A percentile compares a stretch with the other conserved stretches of the same genome.
Conservation (phyloP, 1,140 invertebrate species). For the Pseudoatta argentina region DNA sequence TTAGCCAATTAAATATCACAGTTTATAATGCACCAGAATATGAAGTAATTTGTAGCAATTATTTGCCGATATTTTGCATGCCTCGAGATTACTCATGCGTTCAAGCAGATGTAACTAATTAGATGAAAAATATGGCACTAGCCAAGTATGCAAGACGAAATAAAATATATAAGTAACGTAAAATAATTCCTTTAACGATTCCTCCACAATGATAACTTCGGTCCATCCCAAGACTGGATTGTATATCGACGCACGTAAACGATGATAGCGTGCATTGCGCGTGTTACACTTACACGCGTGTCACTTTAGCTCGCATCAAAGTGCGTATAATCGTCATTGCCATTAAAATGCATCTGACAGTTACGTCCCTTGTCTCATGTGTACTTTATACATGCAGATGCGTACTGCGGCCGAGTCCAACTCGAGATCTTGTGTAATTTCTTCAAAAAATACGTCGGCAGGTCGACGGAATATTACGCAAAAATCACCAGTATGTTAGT, state of each 20-base stretch:
- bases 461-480: slow-evolving; percentile 28
- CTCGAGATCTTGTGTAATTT: slow-evolving; percentile 16
- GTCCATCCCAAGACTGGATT: background rate
- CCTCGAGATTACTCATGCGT: slow-evolving; percentile 1
- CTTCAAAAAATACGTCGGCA: slow-evolving; percentile 22
- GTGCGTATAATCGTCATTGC: slow-evolving; percentile 31
- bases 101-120: slow-evolving; percentile 4
- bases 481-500: slow-evolving; percentile 62
- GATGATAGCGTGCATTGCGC: background rate
- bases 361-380: slow-evolving; percentile 31
- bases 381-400: slow-evolving; percentile 18
- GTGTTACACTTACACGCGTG: slow-evolving; percentile 4
- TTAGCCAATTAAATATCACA: background rate
- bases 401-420: background rate
- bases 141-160: background rate
- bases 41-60: slow-evolving; percentile 12
- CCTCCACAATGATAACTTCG: slow-evolving; percentile 6
- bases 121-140: background rate
- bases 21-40: background rate
- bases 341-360: slow-evolving; percentile 48
- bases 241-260: background rate
- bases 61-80: slow-evolving; percentile 4
- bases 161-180: background rate
- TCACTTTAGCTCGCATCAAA: slow-evolving; percentile 8
- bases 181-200: slow-evolving; percentile 21